These are phyloP conservation scores for Lydus trimaculatus DNA, from an alignment of 2,888 invertebrate genomes.

Conservation along the genomic window DNA sequence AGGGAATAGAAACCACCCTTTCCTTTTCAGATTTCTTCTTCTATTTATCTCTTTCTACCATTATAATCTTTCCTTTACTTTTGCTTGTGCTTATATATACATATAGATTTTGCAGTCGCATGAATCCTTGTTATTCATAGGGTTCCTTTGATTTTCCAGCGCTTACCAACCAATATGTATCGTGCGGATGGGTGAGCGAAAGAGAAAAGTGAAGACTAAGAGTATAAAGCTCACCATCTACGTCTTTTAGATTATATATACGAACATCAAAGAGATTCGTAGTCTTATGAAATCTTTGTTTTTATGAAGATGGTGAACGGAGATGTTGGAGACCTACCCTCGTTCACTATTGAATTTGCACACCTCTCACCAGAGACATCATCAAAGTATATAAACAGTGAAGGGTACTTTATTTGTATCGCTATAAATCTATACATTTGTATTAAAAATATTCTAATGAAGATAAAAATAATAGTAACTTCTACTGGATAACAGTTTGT, in stretches of 20 bases:
- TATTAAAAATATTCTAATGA: too few species aligned
- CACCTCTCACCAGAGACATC: slow-evolving; percentile 24
- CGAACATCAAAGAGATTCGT: slow-evolving; percentile 50
- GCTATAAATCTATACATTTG: not conserved
- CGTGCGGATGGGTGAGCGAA: slow-evolving; percentile 34
- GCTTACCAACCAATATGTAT: slow-evolving; percentile 52
- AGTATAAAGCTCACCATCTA: slow-evolving; percentile 38
- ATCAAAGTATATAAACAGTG: slow-evolving; percentile 10
- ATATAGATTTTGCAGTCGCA: slow-evolving; percentile 47
- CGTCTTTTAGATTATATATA: slow-evolving; percentile 40
- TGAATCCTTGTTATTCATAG: slow-evolving; percentile 46
- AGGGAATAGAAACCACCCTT: slow-evolving; percentile 29
- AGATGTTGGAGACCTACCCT: slow-evolving; percentile 38
- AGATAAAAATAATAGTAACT: too few species aligned
- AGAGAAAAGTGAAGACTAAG: slow-evolving; percentile 23
- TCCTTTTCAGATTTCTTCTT: slow-evolving; percentile 29
- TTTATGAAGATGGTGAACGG: slow-evolving; percentile 42
- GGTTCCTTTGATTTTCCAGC: slow-evolving; percentile 51
- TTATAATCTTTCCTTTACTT: not conserved
- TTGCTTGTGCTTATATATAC: slow-evolving; percentile 22
- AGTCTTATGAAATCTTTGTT: slow-evolving; percentile 53
- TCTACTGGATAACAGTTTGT: too few species aligned
- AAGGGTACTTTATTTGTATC: not conserved
- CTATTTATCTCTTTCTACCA: not conserved
- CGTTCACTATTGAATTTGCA: slow-evolving; percentile 40